A percentile compares a stretch with the other conserved stretches of the same genome.
Conservation (phyloP, 1,140 invertebrate genomes). For the Muscidifurax raptorellus region DNA sequence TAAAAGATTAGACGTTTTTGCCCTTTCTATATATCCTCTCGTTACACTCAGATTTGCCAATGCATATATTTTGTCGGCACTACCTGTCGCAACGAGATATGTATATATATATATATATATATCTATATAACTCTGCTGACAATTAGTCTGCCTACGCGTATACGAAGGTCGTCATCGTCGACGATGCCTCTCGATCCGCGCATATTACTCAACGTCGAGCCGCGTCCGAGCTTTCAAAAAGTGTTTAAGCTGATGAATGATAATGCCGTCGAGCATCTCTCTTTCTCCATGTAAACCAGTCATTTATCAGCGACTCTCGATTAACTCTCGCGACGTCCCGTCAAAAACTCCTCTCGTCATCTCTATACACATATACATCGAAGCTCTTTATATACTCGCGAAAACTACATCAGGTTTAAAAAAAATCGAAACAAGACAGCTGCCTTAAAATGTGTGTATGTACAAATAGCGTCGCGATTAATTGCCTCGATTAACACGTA, state of each 20-base stretch:
- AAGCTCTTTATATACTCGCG: neutral
- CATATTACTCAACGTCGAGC: conserved; percentile 1
- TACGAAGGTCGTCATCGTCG: neutral
- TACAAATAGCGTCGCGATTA: conserved; percentile 2
- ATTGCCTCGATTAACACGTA: conserved; percentile 10
- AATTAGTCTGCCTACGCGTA: neutral
- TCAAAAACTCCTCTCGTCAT: neutral
- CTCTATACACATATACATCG: neutral
- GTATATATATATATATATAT: neutral
- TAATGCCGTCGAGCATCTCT: neutral
- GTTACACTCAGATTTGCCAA: neutral
- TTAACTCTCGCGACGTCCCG: neutral
- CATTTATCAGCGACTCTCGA: neutral
- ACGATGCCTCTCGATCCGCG: neutral
- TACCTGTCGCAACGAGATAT: neutral
- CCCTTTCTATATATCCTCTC: too few relatives aligned
- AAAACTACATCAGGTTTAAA: too few relatives aligned
- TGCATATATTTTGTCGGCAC: neutral
- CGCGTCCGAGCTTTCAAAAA: neutral
- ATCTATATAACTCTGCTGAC: neutral
- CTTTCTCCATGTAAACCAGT: neutral
- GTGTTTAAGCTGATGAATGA: neutral
- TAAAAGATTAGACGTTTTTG: neutral
- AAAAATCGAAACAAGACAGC: too few relatives aligned
- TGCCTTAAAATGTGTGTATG: too few relatives aligned